These are phyloP conservation scores for Anhinga anhinga DNA, from an alignment of 2,113 vertebrate species.

Conservation along the genomic window DNA sequence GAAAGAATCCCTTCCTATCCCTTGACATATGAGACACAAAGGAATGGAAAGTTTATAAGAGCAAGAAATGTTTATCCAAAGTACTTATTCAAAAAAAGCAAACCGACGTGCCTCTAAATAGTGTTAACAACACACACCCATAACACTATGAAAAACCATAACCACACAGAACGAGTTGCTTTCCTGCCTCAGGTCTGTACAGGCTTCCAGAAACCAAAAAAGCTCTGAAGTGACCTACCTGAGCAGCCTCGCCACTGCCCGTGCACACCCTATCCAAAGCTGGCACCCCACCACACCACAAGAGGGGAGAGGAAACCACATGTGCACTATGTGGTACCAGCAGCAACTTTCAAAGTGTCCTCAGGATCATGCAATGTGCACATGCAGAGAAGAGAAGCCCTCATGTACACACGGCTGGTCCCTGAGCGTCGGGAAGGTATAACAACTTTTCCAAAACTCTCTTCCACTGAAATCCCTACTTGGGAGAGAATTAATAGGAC, in stretches of 20 bases:
- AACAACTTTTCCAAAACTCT: background rate
- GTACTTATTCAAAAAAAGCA: background rate
- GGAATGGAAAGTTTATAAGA: background rate
- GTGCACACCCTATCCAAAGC: rapidly evolving
- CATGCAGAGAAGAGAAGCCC: background rate
- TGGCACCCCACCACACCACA: no score
- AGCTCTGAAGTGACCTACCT: background rate
- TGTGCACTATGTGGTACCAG: rapidly evolving
- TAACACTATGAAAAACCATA: background rate
- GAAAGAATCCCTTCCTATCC: background rate
- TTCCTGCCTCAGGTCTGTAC: background rate
- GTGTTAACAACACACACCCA: background rate
- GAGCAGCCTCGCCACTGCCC: background rate
- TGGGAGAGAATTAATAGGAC: background rate
- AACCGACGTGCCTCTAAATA: rapidly evolving
- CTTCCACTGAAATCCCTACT: background rate
- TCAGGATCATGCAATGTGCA: background rate
- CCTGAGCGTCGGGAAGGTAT: background rate
- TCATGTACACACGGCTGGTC: no score
- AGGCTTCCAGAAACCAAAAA: background rate
- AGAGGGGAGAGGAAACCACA: background rate
- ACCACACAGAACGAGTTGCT: background rate
- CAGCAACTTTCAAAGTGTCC: background rate
- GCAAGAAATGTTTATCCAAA: background rate
- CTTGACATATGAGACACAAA: background rate